Percentiles rank a stretch among this genome's conserved stretches.
Conservation (phyloP, 2,113 vertebrate species). For the Centropus unirufus region DNA sequence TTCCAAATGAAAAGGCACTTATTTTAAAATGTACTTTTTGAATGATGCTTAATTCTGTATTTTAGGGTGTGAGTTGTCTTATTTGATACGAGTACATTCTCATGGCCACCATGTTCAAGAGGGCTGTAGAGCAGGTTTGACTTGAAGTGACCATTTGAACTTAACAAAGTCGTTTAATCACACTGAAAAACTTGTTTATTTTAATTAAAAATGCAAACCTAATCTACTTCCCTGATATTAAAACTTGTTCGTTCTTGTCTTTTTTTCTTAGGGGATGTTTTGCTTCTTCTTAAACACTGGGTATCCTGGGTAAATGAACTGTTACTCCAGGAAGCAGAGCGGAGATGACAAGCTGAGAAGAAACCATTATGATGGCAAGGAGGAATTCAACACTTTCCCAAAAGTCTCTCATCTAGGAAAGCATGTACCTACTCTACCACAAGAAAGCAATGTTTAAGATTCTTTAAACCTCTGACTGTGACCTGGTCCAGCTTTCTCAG, state of each 20-base stretch:
- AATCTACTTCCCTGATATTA: background rate
- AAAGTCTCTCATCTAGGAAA: background rate
- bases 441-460: background rate
- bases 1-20: background rate
- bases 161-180: constrained; percentile 28
- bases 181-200: constrained; percentile 54
- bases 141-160: constrained; percentile 60
- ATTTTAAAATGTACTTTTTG: background rate
- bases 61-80: background rate
- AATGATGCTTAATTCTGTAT: background rate
- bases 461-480: background rate
- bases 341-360: background rate
- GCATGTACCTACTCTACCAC: background rate
- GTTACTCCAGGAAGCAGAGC: constrained; percentile 3
- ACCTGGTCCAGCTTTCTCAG: background rate
- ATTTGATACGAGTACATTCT: background rate
- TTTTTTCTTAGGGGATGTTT: constrained; percentile 35
- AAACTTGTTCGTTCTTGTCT: constrained; percentile 39
- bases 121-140: constrained; percentile 52
- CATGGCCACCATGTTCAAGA: background rate
- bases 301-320: constrained; percentile 7
- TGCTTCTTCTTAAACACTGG: background rate
- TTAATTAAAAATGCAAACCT: constrained; percentile 47
- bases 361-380: background rate
- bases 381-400: background rate